Evolutionary conservation across 1,140 invertebrate species (phyloP).

Genomic region (Drosophila punjabiensis): DNA sequence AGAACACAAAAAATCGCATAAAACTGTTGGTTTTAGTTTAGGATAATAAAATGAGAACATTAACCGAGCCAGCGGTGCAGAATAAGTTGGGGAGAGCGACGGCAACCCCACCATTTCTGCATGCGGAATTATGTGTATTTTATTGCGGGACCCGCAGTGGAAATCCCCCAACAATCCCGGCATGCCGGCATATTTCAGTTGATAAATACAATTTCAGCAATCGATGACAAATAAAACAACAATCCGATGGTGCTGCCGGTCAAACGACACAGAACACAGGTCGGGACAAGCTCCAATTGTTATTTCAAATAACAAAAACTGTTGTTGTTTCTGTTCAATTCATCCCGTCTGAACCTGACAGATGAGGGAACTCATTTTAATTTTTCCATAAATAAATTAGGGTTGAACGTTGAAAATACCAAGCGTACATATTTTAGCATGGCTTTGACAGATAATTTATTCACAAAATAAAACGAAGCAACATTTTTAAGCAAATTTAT

Average conservation of each 20-base stretch:
- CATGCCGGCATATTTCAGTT: conserved; percentile 47
- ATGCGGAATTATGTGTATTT: conserved; percentile 62
- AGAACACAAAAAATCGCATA: conserved; percentile 53
- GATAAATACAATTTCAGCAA: conserved; percentile 65
- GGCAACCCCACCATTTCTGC: conserved; percentile 14
- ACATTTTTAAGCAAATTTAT: conserved; percentile 8
- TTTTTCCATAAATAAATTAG: conserved; percentile 46
- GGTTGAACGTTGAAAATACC: conserved; percentile 20
- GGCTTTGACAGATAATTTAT: conserved; percentile 38
- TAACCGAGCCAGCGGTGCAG: conserved; percentile 37
- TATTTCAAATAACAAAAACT: conserved; percentile 49
- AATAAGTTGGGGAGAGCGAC: conserved; percentile 13
- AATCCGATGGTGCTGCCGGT: conserved; percentile 4
- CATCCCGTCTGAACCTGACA: conserved; percentile 31
- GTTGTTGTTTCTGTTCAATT: conserved; percentile 27
- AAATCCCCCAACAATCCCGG: conserved; percentile 14
- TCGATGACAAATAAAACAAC: conserved; percentile 51
- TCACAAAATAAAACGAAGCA: conserved; percentile 24
- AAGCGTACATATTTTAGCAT: conserved; percentile 19
- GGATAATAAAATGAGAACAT: conserved; percentile 72
- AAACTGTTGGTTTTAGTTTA: conserved; percentile 71
- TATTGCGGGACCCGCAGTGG: conserved; percentile 45
- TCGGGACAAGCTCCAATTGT: conserved; percentile 38
- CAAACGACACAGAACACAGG: conserved; percentile 16
- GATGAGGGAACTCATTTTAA: conserved; percentile 40